Base-by-base conservation (phyloP, 2,113 vertebrate genomes). In the Regulus satrapa region DNA sequence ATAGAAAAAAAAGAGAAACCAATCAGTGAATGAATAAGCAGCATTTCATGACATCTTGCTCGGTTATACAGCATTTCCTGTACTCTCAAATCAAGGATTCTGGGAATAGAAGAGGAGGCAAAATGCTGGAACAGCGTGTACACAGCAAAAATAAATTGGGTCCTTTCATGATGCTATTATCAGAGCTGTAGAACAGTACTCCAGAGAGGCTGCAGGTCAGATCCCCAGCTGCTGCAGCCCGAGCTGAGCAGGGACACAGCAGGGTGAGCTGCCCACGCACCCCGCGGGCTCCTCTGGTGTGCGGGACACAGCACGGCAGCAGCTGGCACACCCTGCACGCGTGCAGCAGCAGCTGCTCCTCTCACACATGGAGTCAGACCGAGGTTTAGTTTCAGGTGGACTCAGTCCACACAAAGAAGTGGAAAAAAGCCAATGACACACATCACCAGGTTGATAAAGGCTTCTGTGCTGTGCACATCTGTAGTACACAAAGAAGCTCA, bases 231-330 rank as follows among this genome's bases (percentile, higher is more conserved):
- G 85, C 58, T 63, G 69, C 66, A 68, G 21, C 34, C 49, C 7
- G 38, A 28, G 77, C 61, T 55, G 36, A 88, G 59, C 41, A 21
- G 51, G 45, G 59, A n/a, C 34, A 36, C 21, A 12, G 0, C 5
- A 6, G 43, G 38, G 43, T 0, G 3, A 72, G 52, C 14, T 49
- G 59, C 69, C 34, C 51, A 28, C 54, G 12, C 43, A 28, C 5
- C 32, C 32, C 2, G 13, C 12, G 15, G 54, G 26, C 34, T 24
- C 34, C 31, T 21, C 63, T 14, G 1, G 2, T 5, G 1, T 0
- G 0, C 10, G 2, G 45, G 20, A 26, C 10, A 9, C 4, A 0
- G 40, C 46, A 7, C 2, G 1, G 56, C 77, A 83, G 54, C 56
- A 51, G 74, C 52, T 9, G 8, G 56, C 48, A 36, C 4, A 1